These are phyloP conservation scores for Melanargia galathea DNA, from an alignment of 2,888 invertebrate genomes.

Conservation along the genomic window DNA sequence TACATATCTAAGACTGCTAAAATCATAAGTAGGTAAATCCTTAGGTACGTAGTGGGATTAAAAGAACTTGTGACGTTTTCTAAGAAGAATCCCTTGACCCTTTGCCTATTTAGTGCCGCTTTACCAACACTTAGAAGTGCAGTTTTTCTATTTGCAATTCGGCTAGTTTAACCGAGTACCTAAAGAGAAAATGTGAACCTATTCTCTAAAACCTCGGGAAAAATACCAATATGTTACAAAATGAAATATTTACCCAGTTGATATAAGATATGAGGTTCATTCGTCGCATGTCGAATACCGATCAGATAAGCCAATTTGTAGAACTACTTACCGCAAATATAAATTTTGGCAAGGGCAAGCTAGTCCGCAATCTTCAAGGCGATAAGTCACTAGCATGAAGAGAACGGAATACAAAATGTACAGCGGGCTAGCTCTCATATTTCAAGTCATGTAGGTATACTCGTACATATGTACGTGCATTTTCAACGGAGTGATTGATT, in stretches of 20 bases:
- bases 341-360: conserved; percentile 33
- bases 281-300: conserved; percentile 27
- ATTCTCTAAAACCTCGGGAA: background rate
- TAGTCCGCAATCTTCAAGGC: conserved; percentile 44
- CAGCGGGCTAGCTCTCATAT: conserved; percentile 31
- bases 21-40: too few species aligned
- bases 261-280: conserved; percentile 22
- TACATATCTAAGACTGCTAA: too few species aligned
- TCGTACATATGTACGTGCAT: conserved; percentile 54
- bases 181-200: background rate
- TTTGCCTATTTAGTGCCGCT: too few species aligned
- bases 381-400: conserved; percentile 63
- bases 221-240: conserved; percentile 2
- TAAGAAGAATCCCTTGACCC: too few species aligned
- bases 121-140: too few species aligned
- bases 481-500: conserved; percentile 69
- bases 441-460: conserved; percentile 33
- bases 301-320: conserved; percentile 36
- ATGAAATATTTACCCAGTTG: conserved; percentile 15
- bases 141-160: too few species aligned
- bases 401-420: conserved; percentile 32
- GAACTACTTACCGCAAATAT: conserved; percentile 35
- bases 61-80: too few species aligned
- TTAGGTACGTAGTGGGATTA: too few species aligned
- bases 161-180: too few species aligned